Evolutionary conservation across 2,888 invertebrate species (phyloP).

Genomic region (Sphaerolaimus hirsutus): DNA sequence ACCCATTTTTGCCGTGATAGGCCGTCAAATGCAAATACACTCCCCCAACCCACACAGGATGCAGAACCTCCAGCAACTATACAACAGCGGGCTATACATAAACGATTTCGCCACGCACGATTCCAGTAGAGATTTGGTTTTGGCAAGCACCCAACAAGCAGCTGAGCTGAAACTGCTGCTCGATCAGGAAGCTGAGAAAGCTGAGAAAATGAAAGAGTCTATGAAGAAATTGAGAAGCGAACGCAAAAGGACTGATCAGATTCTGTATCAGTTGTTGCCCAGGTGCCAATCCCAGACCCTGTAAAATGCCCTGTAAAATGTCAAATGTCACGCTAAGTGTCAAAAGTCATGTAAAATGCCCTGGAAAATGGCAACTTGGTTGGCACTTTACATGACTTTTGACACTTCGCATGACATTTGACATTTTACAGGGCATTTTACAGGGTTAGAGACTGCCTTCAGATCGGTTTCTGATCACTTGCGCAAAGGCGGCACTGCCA

Average conservation of each 20-base stretch:
- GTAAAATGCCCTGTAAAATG: no score
- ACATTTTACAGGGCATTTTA: no score
- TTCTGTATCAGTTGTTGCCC: constrained; percentile 94
- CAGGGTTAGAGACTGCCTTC: no score
- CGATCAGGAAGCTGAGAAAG: constrained; percentile 77
- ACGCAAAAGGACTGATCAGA: constrained; percentile 76
- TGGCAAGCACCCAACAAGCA: constrained; percentile 86
- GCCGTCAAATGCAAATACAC: no score
- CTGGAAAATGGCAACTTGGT: no score
- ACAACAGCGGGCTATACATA: constrained; percentile 74
- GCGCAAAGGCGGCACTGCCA: constrained; percentile 73
- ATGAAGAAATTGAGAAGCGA: constrained; percentile 84
- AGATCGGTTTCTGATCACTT: constrained; percentile 77
- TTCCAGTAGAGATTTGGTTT: constrained; percentile 79
- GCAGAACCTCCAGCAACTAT: constrained; percentile 72
- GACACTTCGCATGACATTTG: no score
- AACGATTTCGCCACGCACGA: constrained; percentile 98
- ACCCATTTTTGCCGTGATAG: no score
- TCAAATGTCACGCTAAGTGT: no score
- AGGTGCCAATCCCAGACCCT: no score
- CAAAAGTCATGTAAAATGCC: no score
- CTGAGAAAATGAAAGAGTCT: constrained; percentile 76
- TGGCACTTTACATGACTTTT: no score
- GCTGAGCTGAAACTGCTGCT: constrained; percentile 79
- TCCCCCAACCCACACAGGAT: no score